These are phyloP conservation scores for Charanyca ferruginea DNA, from an alignment of 2,888 invertebrate genomes.

Conservation along the genomic window DNA sequence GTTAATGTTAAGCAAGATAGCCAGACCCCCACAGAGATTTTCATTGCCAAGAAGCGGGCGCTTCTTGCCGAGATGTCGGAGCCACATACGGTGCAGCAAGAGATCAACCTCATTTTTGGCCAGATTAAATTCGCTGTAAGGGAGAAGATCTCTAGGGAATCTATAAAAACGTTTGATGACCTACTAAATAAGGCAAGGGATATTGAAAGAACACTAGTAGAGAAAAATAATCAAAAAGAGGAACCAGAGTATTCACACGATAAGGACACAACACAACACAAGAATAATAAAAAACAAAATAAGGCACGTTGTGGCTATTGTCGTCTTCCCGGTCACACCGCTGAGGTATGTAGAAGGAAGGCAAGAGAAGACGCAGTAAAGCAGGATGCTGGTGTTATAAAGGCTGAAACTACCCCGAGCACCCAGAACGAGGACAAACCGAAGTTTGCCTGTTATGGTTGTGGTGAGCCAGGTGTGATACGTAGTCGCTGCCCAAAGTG, in stretches of 20 bases:
- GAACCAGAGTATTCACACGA: not conserved
- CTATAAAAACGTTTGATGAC: slow-evolving; percentile 21
- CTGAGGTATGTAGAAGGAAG: slow-evolving; percentile 31
- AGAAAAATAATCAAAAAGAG: not conserved
- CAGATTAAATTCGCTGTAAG: slow-evolving; percentile 23
- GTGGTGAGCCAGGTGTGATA: slow-evolving; percentile 43
- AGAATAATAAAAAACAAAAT: slow-evolving; percentile 18
- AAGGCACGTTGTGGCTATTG: slow-evolving; percentile 23
- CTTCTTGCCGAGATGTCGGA: slow-evolving; percentile 20
- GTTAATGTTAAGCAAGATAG: slow-evolving; percentile 21
- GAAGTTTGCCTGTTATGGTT: slow-evolving; percentile 52
- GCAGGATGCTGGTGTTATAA: not conserved
- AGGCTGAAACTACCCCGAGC: not conserved
- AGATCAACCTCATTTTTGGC: slow-evolving; percentile 31
- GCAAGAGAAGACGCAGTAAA: slow-evolving; percentile 7
- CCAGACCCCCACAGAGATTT: slow-evolving; percentile 31
- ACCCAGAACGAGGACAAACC: slow-evolving; percentile 4
- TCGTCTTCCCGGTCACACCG: not conserved
- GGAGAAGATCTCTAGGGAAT: slow-evolving; percentile 9
- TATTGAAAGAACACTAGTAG: not conserved
- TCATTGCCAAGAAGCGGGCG: slow-evolving; percentile 19
- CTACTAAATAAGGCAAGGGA: slow-evolving; percentile 11
- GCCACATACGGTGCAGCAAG: slow-evolving; percentile 18
- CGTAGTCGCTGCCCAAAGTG: slow-evolving; percentile 13
- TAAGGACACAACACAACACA: slow-evolving; percentile 6